Base-by-base conservation (phyloP, 2,888 invertebrate genomes). In the Alcis repandata region DNA sequence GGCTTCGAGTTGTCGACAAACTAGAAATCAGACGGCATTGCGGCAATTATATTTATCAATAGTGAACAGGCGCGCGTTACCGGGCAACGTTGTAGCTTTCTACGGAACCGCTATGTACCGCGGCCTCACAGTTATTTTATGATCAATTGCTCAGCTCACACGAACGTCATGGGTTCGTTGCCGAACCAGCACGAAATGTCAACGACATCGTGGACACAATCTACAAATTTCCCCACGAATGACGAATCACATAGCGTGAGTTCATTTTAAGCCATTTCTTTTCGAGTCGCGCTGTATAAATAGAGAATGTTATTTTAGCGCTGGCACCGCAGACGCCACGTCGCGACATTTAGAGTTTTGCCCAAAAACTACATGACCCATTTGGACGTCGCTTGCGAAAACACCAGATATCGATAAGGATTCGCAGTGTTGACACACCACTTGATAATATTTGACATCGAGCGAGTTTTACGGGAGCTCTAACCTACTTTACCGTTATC, bases 381-480 rank as follows among this genome's bases (percentile, higher is more conserved):
- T 86, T 91, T 90, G 79, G 68, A 62, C 36, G 58, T 73, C 82
- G 83, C 83, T 89, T 86, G 86, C 88, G 83, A 87, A 88, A 89
- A 86, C 80, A 84, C 71, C 74, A 77, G 77, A 77, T 76, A 79
- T 71, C 74, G 91, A 92, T 92, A 92, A 91, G 85, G 85, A 86
- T 88, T 90, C 73, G 91, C 91, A 79, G 84, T 88, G 83, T 89
- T 89, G 83, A 86, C 85, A 80, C 77, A 86, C 74, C 85, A 87
- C 88, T 89, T 90, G 91, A 92, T 89, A 91, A 90, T 87, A 89
- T 92, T 92, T 86, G 88, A 87, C 83, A 84, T 80, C 85, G 79
- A 83, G 85, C 84, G 83, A 79, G 77, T 86, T 82, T 86, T 52
- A 88, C 86, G 80, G 90, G 87, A 88, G 87, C 88, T 90, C 88